phyloP scores from a whole-genome alignment of 2,113 vertebrate genomes.

The Hippocampus barbouri region DNA sequence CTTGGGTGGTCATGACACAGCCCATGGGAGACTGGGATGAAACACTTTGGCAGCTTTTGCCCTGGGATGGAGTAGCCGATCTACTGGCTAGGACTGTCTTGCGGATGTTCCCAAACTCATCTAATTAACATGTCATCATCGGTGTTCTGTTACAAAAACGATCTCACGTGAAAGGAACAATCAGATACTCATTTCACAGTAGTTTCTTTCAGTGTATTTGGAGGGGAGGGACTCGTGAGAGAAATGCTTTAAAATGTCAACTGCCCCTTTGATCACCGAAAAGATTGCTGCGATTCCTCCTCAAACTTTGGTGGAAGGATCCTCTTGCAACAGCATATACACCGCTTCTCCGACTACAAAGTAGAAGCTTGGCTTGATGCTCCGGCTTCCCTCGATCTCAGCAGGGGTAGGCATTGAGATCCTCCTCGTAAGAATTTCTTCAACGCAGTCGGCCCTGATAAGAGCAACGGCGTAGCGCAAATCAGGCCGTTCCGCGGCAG shows the following conservation, averaged over 20 bases:
- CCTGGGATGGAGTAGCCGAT: too few species aligned
- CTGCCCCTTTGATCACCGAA: slow-evolving; percentile 19
- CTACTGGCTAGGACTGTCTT: too few species aligned
- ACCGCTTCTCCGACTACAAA: slow-evolving; percentile 34
- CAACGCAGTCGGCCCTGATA: slow-evolving; percentile 55
- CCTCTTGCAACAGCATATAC: slow-evolving; percentile 17
- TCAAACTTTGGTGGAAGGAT: slow-evolving; percentile 12
- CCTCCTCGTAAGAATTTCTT: slow-evolving; percentile 55
- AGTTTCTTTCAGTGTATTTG: background rate
- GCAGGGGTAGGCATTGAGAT: slow-evolving; percentile 48
- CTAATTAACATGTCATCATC: background rate
- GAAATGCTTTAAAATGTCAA: slow-evolving; percentile 7
- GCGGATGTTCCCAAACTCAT: background rate
- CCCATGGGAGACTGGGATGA: background rate
- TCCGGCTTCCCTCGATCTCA: slow-evolving; percentile 43
- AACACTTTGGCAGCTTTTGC: background rate
- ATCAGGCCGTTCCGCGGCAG: slow-evolving; percentile 56
- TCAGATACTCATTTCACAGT: background rate
- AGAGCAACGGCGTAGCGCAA: slow-evolving; percentile 54
- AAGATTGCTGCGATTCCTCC: slow-evolving; percentile 8
- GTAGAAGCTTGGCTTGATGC: slow-evolving; percentile 26
- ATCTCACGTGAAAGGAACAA: background rate
- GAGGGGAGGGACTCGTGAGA: background rate
- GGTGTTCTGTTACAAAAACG: background rate
- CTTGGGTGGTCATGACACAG: background rate